Conservation (phyloP, 2,797 vertebrate genomes). For the Astyanax mexicanus region DNA sequence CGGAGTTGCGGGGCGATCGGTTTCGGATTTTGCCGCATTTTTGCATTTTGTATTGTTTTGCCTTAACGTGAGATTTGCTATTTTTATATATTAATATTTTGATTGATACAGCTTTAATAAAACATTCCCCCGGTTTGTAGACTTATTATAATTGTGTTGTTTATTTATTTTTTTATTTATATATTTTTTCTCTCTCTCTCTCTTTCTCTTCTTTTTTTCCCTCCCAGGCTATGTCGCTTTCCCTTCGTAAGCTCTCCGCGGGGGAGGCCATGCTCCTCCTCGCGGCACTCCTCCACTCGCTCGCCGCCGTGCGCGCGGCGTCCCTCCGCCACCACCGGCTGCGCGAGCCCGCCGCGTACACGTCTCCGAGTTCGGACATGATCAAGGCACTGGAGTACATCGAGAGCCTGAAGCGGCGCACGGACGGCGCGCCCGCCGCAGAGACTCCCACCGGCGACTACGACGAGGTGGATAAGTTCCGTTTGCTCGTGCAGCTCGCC, state of each 20-base stretch:
- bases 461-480: conserved; percentile 80
- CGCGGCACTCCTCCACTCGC: conserved; percentile 79
- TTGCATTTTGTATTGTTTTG: too few species aligned
- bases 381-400: conserved; percentile 97
- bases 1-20: too few species aligned
- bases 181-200: background rate
- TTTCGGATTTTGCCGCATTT: too few species aligned
- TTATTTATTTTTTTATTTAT: too few species aligned
- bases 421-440: too few species aligned
- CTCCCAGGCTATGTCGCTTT: conserved; percentile 78
- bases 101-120: too few species aligned
- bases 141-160: too few species aligned
- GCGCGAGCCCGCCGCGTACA: conserved; percentile 81
- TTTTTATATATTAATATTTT: too few species aligned
- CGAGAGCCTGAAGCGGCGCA: conserved; percentile 93
- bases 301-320: too few species aligned
- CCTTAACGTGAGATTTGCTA: too few species aligned
- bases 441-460: conserved; percentile 86
- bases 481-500: conserved; percentile 82
- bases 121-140: too few species aligned
- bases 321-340: conserved; percentile 89
- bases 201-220: conserved; percentile 42
- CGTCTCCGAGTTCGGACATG: conserved; percentile 90
- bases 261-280: conserved; percentile 80
- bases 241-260: conserved; percentile 77